Evolutionary conservation across 2,797 vertebrate species (phyloP), one percentile per base, ranked within the genome.

Genomic region (Enteromius fasciolatus): DNA sequence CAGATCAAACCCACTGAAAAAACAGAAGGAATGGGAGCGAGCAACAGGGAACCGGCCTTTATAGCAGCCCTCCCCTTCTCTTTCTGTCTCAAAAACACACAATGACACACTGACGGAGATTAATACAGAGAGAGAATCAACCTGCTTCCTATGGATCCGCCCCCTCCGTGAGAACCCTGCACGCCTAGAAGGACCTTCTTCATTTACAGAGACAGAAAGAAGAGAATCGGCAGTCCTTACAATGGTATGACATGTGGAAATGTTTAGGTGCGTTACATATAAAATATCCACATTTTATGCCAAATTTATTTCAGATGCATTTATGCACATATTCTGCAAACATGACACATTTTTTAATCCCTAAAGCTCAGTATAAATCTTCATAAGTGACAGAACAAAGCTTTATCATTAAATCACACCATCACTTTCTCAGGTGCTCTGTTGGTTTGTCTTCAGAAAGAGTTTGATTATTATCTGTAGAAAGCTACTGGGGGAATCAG

Each of bases 21-120:
- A 92, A 87, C 89, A 84, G 76, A 79, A 94, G 92, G 95, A 94
- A 93, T 96, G 93, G 93, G 90, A 94, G 84, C 76, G 75, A 18
- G 82, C 88, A 91, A 85, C 82, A 86, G 88, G 93, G 92, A 92
- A 91, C 88, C 90, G 91, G 91, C 90, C 96, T 99, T 97, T 98
- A 98, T 98, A 96, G 92, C 92, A 94, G 44, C 76, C 79, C 83
- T 85, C 87, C 87, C 81, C 79, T 85, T 68, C 78, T 64, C 70
- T 64, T 82, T 83, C 70, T 54, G 76, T 76, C 87, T 87, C 84
- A 70, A 86, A 86, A 18, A 67, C 76, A 84, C 73, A 81, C 75
- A 80, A 80, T 73, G 72, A 50, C 68, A 52, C 74, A 80, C 78
- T 73, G 59, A 41, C 52, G n/a, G 61, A 48, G 64, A 85, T 76